Evolutionary conservation across 2,888 invertebrate genomes (phyloP).

Genomic region (Apamea monoglypha): DNA sequence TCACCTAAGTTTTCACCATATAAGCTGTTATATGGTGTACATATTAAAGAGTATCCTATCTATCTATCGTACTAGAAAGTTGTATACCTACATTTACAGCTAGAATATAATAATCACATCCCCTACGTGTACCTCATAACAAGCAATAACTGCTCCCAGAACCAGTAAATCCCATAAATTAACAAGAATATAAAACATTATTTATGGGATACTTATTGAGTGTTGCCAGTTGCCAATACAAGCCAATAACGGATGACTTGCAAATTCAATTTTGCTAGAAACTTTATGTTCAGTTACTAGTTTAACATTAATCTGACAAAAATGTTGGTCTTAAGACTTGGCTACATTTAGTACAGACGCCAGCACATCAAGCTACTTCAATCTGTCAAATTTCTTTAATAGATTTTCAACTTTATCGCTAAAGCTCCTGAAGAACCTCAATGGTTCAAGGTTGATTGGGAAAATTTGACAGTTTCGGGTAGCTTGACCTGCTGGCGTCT

Average conservation of each 20-base stretch:
- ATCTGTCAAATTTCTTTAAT: background rate
- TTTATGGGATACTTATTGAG: constrained; percentile 48
- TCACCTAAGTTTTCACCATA: too few species aligned
- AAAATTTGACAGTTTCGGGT: background rate
- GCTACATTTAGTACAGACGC: background rate
- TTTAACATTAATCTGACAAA: constrained; percentile 30
- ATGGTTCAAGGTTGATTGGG: too few species aligned
- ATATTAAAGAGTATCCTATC: background rate
- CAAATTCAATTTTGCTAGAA: constrained; percentile 47
- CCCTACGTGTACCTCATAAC: constrained; percentile 8
- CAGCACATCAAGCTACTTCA: background rate
- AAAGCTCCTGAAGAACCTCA: too few species aligned
- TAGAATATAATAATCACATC: background rate
- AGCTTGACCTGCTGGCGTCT: background rate
- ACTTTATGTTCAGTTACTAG: constrained; percentile 18
- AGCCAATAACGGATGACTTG: constrained; percentile 51
- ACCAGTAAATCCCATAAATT: constrained; percentile 45
- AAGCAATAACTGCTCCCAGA: constrained; percentile 15
- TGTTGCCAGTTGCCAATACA: constrained; percentile 42
- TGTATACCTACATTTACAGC: background rate
- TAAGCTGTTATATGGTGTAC: too few species aligned
- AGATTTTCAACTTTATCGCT: background rate
- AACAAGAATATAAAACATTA: constrained; percentile 50
- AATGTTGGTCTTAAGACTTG: background rate
- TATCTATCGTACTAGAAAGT: constrained; percentile 1